Base-by-base conservation (phyloP, 92 coral and sea anemone species). In the Epizoanthus rinbou region DNA sequence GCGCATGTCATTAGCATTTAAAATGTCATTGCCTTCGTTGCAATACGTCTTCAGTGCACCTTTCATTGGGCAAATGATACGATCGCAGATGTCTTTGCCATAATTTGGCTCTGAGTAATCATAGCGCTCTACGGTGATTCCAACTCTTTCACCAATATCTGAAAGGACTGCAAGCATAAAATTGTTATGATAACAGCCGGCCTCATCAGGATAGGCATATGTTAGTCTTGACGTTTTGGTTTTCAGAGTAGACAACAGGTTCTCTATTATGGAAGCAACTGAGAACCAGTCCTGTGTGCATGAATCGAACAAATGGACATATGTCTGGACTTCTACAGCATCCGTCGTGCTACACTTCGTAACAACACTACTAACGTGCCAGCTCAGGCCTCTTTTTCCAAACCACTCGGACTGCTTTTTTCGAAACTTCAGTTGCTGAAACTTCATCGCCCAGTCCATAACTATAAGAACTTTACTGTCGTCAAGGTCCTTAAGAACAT, bases 381-480 rank as follows among this genome's bases (percentile, higher is more conserved):
- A 87, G 78, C 90, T 86, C 24, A 90, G 39, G 9, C 93, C 93
- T 21, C 93, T 67, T 56, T 87, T 87, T 3, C 88, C 87, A 79
- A 79, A 90, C 85, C 91, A 90, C 74, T 87, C 93, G 3, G 89
- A 80, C 70, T 88, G 94, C 69, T 91, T 91, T 84, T 91, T 92
- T 47, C 90, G 76, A 69, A 52, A 91, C 69, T 82, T 91, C 78
- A 88, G 57, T 78, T 75, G 89, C 53, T 74, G 69, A 56, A 91
- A 89, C 63, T 86, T 91, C 95, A 91, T 91, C 7, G 94, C 94
- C 90, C 94, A 91, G 53, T 88, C 92, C 90, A 88, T 85, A 19
- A 88, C 89, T 16, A 89, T 18, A 6, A 86, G 21, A 1, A 87
- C 92, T 39, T 86, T 83, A 2, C 58, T 35, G 11, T 65, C 73